Evolutionary conservation across 1,140 invertebrate species (phyloP), one percentile per base, ranked within the genome.

Genomic region (Zaprionus tsacasi): DNA sequence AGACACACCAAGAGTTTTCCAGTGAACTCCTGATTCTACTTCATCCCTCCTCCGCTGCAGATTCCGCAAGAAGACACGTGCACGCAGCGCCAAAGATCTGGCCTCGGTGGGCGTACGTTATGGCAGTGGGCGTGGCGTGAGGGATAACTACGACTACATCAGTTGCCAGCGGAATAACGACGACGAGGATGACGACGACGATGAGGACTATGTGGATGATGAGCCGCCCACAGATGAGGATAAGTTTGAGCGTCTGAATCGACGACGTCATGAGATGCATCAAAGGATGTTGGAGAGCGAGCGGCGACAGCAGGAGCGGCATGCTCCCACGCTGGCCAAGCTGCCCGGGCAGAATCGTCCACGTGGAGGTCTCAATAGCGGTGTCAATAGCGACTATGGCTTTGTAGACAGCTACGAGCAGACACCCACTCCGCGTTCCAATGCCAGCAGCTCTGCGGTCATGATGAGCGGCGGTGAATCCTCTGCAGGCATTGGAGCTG

Each of bases 381-480:
- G 25, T 0, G 78, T 77, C 3, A 86, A 88, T 43, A 87, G 83
- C 61, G 90, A 91, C 11, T 92, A 91, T 45, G 88, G 83, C 1
- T 92, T 91, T 36, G 91, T 92, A 57, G 91, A 92, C 59, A 92
- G 82, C 64, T 91, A 91, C 17, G 92, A 92, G 56, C 91, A 91
- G 38, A 91, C 91, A 6, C 90, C 91, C 30, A 87, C 83, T 2
- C 83, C 83, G 1, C 79, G 92, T 33, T 86, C 91, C 6, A 92
- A 87, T 81, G 78, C 92, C 11, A 92, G 81, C 48, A 92, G 91
- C 69, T 74, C 75, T 0, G 85, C 66, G 13, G 78, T 75, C 17
- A 79, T 89, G 71, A 75, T 80, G 81, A 88, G 83, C 33, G 81
- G 86, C 21, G 82, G 86, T 0, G 88, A 87, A 27, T 81, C 87